phyloP scores from a whole-genome alignment of 2,113 vertebrate species.

The Marcusenius ussheri region DNA sequence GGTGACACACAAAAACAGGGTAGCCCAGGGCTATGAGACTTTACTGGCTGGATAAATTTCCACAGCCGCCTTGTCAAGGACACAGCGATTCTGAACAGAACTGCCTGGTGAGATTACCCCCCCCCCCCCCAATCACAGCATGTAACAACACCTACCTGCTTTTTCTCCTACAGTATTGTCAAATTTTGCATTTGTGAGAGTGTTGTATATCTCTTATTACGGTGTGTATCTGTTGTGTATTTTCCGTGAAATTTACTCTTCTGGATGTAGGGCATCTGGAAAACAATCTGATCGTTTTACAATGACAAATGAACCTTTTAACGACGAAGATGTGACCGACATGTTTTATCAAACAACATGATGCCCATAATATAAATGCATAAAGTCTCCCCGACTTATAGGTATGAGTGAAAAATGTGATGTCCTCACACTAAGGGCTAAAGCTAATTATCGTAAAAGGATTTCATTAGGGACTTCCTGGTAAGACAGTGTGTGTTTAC shows the following conservation, averaged over 20 bases:
- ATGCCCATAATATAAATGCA: not conserved
- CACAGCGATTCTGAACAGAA: not conserved
- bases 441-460: not conserved
- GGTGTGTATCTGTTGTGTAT: not conserved
- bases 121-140: not conserved
- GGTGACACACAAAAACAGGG: not conserved
- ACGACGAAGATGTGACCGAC: not conserved
- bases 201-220: not conserved
- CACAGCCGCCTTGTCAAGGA: not conserved
- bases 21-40: not conserved
- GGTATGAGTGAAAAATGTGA: not conserved
- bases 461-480: not conserved
- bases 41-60: conserved; percentile 1
- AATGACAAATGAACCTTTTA: not conserved
- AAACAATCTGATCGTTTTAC: not conserved
- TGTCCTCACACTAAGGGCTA: not conserved
- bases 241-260: not conserved
- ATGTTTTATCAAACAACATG: not conserved
- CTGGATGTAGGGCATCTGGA: not conserved
- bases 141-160: not conserved
- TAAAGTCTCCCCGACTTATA: not conserved
- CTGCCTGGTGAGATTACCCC: not conserved
- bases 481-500: not conserved
- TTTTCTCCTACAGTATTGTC: not conserved
- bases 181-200: not conserved